These are phyloP conservation scores for Acanthiza pusilla DNA, from an alignment of 2,797 vertebrate species.

Conservation along the genomic window DNA sequence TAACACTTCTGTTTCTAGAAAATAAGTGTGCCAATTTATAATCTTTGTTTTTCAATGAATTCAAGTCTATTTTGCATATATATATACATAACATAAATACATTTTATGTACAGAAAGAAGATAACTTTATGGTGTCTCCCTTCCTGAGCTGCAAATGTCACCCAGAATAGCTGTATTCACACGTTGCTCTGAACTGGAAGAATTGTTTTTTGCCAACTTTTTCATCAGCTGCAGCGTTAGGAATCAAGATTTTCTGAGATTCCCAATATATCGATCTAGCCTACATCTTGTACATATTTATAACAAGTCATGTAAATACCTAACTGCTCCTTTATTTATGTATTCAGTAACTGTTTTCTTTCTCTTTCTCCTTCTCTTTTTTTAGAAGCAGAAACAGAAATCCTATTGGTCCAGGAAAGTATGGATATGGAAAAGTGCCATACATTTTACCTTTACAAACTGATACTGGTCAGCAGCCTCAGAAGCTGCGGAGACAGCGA, in stretches of 20 bases:
- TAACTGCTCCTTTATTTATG: background rate
- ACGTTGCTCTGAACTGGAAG: background rate
- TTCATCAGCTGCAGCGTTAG: background rate
- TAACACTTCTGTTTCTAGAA: background rate
- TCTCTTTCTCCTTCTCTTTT: conserved; percentile 25
- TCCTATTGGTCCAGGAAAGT: conserved; percentile 83
- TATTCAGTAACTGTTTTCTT: background rate
- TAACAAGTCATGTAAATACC: background rate
- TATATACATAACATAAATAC: background rate
- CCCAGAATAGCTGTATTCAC: background rate
- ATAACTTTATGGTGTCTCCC: background rate
- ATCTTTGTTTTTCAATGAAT: background rate
- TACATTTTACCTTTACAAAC: conserved; percentile 82
- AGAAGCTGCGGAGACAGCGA: conserved; percentile 73
- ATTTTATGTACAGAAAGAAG: background rate
- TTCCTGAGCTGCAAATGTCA: background rate
- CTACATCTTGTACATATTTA: background rate
- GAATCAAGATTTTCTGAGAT: background rate
- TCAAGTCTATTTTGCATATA: background rate
- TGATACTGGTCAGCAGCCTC: conserved; percentile 67
- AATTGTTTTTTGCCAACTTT: background rate
- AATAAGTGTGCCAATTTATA: background rate
- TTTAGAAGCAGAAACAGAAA: conserved; percentile 77
- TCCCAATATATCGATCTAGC: background rate
- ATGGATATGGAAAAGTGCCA: conserved; percentile 87